Conservation (phyloP, 2,888 invertebrate genomes). For the Oxystoma pomonae region DNA sequence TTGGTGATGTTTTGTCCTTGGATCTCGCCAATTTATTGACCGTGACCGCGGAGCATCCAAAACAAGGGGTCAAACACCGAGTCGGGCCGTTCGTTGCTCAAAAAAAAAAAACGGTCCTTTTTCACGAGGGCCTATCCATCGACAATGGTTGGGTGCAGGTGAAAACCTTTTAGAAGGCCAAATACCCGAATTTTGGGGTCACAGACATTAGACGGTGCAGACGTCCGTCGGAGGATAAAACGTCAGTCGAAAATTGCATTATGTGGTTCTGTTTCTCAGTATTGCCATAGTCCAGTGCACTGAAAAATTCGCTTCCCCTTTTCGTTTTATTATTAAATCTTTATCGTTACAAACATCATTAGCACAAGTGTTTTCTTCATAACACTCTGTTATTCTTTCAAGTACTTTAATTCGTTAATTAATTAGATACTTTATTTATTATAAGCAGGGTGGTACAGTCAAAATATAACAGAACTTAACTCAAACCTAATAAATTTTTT, state of each 20-base stretch:
- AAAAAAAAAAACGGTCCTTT: conserved; percentile 5
- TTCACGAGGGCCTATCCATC: conserved; percentile 10
- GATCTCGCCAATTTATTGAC: background rate
- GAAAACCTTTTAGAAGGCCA: conserved; percentile 37
- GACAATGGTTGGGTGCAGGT: conserved; percentile 3
- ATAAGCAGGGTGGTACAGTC: too few relatives aligned
- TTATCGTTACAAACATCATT: too few relatives aligned
- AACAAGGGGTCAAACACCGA: background rate
- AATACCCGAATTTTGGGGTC: conserved; percentile 46
- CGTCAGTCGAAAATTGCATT: background rate
- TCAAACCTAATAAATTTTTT: too few relatives aligned
- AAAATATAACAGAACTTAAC: too few relatives aligned
- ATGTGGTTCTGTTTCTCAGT: background rate
- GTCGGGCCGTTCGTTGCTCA: conserved; percentile 7
- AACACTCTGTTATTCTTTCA: too few relatives aligned
- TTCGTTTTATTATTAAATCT: too few relatives aligned
- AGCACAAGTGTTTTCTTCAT: too few relatives aligned
- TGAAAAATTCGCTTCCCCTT: too few relatives aligned
- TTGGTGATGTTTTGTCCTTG: background rate
- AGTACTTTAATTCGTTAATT: too few relatives aligned
- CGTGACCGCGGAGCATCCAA: background rate
- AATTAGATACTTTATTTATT: too few relatives aligned
- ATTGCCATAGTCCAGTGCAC: background rate
- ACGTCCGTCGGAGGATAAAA: conserved; percentile 26
- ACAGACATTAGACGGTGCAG: conserved; percentile 47